These are phyloP conservation scores for Reticulitermes speratus DNA, from an alignment of 1,140 invertebrate species.

Conservation along the genomic window DNA sequence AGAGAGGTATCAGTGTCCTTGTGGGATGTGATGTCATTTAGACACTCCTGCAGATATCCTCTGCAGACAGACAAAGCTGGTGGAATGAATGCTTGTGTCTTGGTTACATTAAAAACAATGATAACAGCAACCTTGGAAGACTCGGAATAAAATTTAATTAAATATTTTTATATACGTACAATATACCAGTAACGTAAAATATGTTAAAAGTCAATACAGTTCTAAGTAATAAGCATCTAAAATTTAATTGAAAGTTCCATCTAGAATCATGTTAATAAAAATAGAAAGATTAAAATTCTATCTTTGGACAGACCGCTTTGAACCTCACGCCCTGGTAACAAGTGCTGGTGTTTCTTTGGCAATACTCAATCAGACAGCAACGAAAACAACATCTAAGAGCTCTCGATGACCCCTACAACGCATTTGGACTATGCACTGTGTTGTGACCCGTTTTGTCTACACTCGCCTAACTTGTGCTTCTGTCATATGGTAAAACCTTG, in stretches of 20 bases:
- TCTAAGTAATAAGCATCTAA: conserved; percentile 1
- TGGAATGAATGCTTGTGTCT: too few species aligned
- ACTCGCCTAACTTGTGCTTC: background rate
- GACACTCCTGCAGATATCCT: too few species aligned
- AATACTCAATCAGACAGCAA: background rate
- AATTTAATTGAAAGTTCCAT: background rate
- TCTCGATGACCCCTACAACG: too few species aligned
- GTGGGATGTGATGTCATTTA: too few species aligned
- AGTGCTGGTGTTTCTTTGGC: conserved; percentile 5
- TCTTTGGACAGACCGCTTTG: background rate
- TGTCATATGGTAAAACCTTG: background rate
- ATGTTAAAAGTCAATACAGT: background rate
- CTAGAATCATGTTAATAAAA: conserved; percentile 13
- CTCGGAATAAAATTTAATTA: background rate
- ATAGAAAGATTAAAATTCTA: background rate
- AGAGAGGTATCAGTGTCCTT: too few species aligned
- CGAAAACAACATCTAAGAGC: too few species aligned
- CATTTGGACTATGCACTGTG: too few species aligned
- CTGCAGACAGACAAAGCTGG: too few species aligned
- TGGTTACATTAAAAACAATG: too few species aligned
- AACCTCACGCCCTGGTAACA: conserved; percentile 11
- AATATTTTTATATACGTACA: background rate
- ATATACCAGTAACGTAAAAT: background rate
- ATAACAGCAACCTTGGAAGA: background rate
- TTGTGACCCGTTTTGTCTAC: background rate